phyloP scores from a whole-genome alignment of 2,888 invertebrate genomes.

The Diaperis boleti region DNA sequence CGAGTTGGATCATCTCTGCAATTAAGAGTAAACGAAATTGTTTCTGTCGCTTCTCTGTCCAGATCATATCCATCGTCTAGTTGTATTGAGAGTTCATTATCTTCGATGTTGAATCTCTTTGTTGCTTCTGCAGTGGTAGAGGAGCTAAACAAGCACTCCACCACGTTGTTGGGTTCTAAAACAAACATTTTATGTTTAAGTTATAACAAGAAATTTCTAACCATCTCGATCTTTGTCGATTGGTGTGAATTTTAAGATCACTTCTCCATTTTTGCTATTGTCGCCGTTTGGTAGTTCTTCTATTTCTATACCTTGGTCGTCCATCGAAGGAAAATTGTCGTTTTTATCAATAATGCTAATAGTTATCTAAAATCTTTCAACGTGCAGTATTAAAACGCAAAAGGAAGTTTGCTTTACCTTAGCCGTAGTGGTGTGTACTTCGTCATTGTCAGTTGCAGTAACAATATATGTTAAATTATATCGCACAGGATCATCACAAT shows the following conservation, averaged over 20 bases:
- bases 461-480: slow-evolving; percentile 69
- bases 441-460: slow-evolving; percentile 67
- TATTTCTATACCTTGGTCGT: slow-evolving; percentile 33
- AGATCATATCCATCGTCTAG: slow-evolving; percentile 36
- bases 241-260: slow-evolving; percentile 64
- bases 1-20: slow-evolving; percentile 50
- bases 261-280: slow-evolving; percentile 42
- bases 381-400: not conserved
- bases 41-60: slow-evolving; percentile 46
- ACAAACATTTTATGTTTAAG: slow-evolving; percentile 26
- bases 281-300: slow-evolving; percentile 68
- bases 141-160: slow-evolving; percentile 70
- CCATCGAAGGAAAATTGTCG: slow-evolving; percentile 67
- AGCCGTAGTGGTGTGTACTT: not conserved
- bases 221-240: slow-evolving; percentile 73
- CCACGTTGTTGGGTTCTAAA: slow-evolving; percentile 68
- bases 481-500: slow-evolving; percentile 70
- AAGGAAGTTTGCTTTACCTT: not conserved
- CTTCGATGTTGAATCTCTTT: slow-evolving; percentile 38
- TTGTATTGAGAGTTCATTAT: slow-evolving; percentile 36
- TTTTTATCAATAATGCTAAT: slow-evolving; percentile 74
- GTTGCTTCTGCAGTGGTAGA: slow-evolving; percentile 41
- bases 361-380: slow-evolving; percentile 64
- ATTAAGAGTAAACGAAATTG: slow-evolving; percentile 45
- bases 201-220: slow-evolving; percentile 49